A percentile compares a stretch with the other conserved stretches of the same genome.
These are phyloP conservation scores for Frankliniella intonsa DNA, from an alignment of 2,888 invertebrate species.

Conservation along the genomic window DNA sequence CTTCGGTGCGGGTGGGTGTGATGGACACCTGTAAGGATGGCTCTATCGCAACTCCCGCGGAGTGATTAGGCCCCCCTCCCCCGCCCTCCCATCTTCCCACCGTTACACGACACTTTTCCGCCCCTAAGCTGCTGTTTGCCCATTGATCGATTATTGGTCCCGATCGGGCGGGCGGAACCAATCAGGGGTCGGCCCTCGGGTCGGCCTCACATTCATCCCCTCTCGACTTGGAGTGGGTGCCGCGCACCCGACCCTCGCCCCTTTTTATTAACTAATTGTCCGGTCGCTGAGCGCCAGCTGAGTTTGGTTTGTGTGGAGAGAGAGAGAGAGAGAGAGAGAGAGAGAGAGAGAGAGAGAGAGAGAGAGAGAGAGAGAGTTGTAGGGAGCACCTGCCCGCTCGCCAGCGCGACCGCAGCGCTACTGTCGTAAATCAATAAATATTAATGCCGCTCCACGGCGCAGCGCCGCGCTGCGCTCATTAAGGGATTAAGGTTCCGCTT, in stretches of 20 bases:
- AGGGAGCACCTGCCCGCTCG: background rate
- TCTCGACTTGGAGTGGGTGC: too few relatives aligned
- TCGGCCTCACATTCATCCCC: too few relatives aligned
- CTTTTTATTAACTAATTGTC: too few relatives aligned
- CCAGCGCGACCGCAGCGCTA: background rate
- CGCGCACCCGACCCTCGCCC: too few relatives aligned
- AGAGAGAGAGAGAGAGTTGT: background rate
- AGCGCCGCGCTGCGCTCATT: background rate
- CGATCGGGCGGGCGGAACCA: background rate
- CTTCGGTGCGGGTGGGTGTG: background rate
- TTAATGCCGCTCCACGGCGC: background rate
- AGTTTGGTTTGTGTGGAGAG: background rate
- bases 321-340: background rate
- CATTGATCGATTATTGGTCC: background rate
- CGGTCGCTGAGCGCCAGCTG: too few relatives aligned
- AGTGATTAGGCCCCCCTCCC: too few relatives aligned
- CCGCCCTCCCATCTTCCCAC: background rate
- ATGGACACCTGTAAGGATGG: background rate
- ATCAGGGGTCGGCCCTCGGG: background rate
- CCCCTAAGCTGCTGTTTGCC: background rate
- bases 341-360: background rate
- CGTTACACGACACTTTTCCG: constrained; percentile 10
- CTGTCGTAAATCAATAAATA: constrained; percentile 23
- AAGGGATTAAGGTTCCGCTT: constrained; percentile 11
- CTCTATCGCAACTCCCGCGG: too few relatives aligned